Base-by-base conservation (phyloP, 2,797 vertebrate genomes). In the Ctenopoma kingsleyae region DNA sequence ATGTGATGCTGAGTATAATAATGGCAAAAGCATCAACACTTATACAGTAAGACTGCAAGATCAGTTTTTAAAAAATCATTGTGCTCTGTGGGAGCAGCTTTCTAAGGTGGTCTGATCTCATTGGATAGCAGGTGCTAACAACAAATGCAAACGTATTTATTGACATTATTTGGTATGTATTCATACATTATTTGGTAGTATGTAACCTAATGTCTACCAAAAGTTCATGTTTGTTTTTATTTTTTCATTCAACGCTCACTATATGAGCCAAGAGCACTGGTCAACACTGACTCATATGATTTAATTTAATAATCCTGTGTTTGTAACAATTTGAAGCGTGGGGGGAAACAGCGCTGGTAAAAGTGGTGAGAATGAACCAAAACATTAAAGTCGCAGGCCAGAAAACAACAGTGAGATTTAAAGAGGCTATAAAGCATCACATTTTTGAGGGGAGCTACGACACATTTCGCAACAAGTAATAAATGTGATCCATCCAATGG, bases 1-100 rank as follows among this genome's bases (percentile, higher is more conserved):
- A 67, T 61, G 50, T 65, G 54, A 74, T 47, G 49, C 41, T 59
- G 48, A 46, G 16, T 8, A 43, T 76, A 61, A 50, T 60, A 66
- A 77, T 65, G 57, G 41, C 58, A 67, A 67, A 74, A 68, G 32
- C 74, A 60, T 27, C 8, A 8, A 8, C 51, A 50, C 49, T 41
- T 53, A 77, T 70, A 59, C 17, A 41, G n/a, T 67, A 79, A 82
- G 59, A 62, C 17, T 36, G n/a, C 67, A 81, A 84, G 56, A 69
- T 82, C 79, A 83, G 53, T 58, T 20, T 61, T 22, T n/a, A 1
- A 1, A 52, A 6, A 6, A 19, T 52, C 13, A 50, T 63, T 76
- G 3, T 52, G 30, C 25, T 23, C 17, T 59, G 44, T 36, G 20
- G 25, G 32, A 58, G 35, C 51, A 50, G 52, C 22, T 62, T 17